Evolutionary conservation across 2,113 vertebrate genomes (phyloP).

Genomic region (Crotalus horridus): DNA sequence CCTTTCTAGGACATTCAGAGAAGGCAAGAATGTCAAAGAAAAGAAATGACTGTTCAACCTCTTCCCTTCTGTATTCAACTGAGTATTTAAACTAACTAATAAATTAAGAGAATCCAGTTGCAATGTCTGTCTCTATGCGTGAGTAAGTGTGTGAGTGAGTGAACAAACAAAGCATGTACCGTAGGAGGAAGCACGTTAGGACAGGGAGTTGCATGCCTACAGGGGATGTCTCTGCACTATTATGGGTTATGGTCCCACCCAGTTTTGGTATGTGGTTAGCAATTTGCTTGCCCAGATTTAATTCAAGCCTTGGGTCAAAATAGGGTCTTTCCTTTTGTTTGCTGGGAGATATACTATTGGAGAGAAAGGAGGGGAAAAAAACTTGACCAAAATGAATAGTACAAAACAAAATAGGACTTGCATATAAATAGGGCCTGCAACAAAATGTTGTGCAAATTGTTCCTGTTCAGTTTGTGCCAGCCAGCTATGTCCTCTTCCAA

Average conservation of each 20-base stretch:
- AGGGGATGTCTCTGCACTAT: neutral
- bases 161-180: neutral
- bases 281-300: neutral
- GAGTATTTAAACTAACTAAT: neutral
- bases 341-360: neutral
- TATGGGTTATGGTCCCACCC: neutral
- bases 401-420: neutral
- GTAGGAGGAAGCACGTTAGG: neutral
- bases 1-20: neutral
- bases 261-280: neutral
- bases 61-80: neutral
- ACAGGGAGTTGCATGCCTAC: neutral
- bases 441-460: neutral
- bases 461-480: neutral
- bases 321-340: neutral
- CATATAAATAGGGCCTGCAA: neutral
- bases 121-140: neutral
- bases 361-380: accelerated
- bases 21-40: neutral
- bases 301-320: neutral
- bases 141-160: neutral
- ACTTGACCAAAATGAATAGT: neutral
- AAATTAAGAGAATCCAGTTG: neutral
- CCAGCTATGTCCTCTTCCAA: neutral
- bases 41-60: neutral